Base-by-base conservation (phyloP, 2,797 vertebrate species). In the Aphelocoma californica region DNA sequence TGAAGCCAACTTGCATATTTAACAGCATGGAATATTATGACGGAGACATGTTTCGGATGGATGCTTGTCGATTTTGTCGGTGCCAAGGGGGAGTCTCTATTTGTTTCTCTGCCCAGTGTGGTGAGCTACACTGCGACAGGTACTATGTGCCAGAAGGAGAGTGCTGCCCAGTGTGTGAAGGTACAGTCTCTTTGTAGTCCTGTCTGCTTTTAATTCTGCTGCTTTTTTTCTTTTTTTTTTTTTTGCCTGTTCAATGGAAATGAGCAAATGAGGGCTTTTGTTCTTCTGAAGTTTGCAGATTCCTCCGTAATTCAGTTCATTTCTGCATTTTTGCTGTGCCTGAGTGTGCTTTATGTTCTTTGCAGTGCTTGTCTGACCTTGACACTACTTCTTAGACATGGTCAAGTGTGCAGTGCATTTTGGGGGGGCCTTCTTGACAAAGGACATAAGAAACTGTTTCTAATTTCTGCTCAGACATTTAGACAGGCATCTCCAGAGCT, bases 111-210 rank as follows among this genome's bases (percentile, higher is more conserved):
- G 98, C 98, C 45, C 99, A 99, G 88, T 99, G 99, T 26, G 99
- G 98, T 7, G 97, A 98, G 92, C 97, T 99, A 12, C 98, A 97
- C 97, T 99, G 99, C 1, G 98, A 99, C 73, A 97, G 98, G 81
- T 98, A 98, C 95, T 99, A 99, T 6, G 98, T 99, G 77, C 99
- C 99, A 1, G 98, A 99, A 71, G 98, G 98, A 86, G 98, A 99
- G 93, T 99, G 99, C 97, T 99, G 99, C 96, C 98, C 99, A 0
- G 98, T 99, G 40, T 99, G 99, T 73, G 98, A 99, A 98, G 99
- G 99, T 99, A 97, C 13, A 84, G 86, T 42, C 65, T 53, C 61
- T 62, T 81, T 67, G 65, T 25, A 9, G 42, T 84, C 18, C 10
- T 29, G 5, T 26, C 61, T 64, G 20, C 17, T 56, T 81, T 72